Base-by-base conservation (phyloP, 1,140 invertebrate genomes). In the Hestina assimilis region DNA sequence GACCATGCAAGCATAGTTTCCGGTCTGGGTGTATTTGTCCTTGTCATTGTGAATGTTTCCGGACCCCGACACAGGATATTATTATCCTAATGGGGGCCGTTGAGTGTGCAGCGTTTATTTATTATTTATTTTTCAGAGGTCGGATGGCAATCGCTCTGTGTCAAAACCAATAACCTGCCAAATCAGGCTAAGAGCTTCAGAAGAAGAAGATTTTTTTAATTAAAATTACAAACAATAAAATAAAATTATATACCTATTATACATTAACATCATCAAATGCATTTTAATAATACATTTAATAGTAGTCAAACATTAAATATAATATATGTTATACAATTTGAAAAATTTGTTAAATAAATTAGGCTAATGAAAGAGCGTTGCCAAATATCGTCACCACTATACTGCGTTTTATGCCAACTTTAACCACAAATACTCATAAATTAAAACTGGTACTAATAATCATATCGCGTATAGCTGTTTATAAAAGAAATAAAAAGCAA, bases 351-450 rank as follows among this genome's bases (percentile, higher is more conserved):
- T 19, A 33, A 33, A 33, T 48, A 48, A 33, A 23, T 35, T 33
- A 48, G 28, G 19, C 45, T 33, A 12, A 48, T 48, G 29, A 33
- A 48, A 48, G 7, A 21, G 9, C 45, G 20, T 11, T 14, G 45
- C 45, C 28, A 33, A 35, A 48, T 48, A 48, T 21, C 20, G 29
- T 23, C 29, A 20, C 45, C 45, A 35, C 29, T 48, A n/a, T 23
- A 33, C 17, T 35, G 45, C 19, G 28, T 35, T 48, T 48, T 19
- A 31, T 48, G 45, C 45, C 45, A 48, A 48, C 29, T 48, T 33
- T 48, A 3, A 48, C 45, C 29, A 35, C 45, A 35, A 23, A 48
- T 48, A 21, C 20, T 48, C 45, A 35, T 48, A 48, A 48, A 48
- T 48, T 48, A 48, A n/a, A 3, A 9, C 33, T n/a, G 28, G 33